Evolutionary conservation across 2,797 vertebrate genomes (phyloP), one percentile per base, ranked within the genome.

Genomic region (Oryzias dopingdopingensis): DNA sequence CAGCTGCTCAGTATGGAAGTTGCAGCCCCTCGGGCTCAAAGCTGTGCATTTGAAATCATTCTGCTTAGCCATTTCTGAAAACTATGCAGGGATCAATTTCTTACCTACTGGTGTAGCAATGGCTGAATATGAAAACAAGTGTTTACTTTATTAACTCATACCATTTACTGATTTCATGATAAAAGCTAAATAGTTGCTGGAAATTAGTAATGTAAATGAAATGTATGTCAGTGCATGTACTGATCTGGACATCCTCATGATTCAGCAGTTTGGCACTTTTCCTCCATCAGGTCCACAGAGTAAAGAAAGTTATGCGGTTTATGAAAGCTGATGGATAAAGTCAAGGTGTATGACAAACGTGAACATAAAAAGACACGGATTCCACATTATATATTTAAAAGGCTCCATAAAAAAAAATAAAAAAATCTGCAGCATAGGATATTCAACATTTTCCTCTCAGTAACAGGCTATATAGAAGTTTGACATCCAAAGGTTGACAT

Each of bases 341-440:
- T 79, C 71, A 74, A 64, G 64, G 51, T n/a, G 16, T 44, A 32
- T 6, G 13, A 65, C 16, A 18, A 32, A 41, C 56, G 61, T 22
- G 49, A 47, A 65, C 68, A 70, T 51, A 69, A 72, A 72, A 61
- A 74, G 24, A 50, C 44, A 62, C n/a, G 59, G 44, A 62, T 55
- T 55, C 24, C 63, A 54, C 67, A 68, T 81, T 76, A 70, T 59
- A 52, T 62, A 78, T 78, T 78, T 69, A 72, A 74, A 75, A 80
- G 62, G 45, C 1, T 5, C 23, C 1, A 22, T 13, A 52, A 69
- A 53, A 67, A 46, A 57, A 69, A 47, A 55, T 1, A 22, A 10
- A 53, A 67, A 46, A 57, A 69, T 56, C 51, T 65, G 68, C 56
- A 62, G 17, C 14, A 3, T 20, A 66, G 64, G 44, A 22, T 20